Evolutionary conservation across 2,888 invertebrate species (phyloP), one percentile per base, ranked within the genome.

Genomic region (Frankliniella fusca): DNA sequence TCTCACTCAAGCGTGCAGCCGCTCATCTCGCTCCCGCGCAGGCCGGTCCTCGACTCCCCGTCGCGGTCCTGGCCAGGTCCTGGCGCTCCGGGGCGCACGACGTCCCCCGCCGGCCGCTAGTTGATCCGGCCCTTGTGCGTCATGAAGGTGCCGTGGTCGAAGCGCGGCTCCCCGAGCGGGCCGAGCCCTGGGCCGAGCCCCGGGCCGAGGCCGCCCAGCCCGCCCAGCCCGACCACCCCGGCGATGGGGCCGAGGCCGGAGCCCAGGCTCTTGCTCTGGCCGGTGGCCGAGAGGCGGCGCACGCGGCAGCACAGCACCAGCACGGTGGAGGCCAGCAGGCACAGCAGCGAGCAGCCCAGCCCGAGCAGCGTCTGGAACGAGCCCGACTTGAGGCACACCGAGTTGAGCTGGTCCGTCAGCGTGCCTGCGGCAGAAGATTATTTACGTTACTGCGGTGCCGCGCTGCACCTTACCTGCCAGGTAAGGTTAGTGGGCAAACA

Each of bases 261-360:
- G 83, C 79, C 81, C 81, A 49, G 84, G 83, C 48, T 82, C 2
- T 86, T 86, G 82, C 88, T 88, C 48, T 88, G 88, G 84, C 90
- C 90, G 28, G 91, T 84, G 83, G 86, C 86, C 81, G 84, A 83
- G 11, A 87, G 89, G 84, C 92, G 90, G 84, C 93, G 90, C 88
- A 95, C 91, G 84, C 94, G 92, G 20, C 94, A 91, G 86, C 95
- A 96, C 83, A 95, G 93, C 0, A 93, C 93, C 84, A 95, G 89
- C 48, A 95, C 90, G 0, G 93, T 93, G 12, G 93, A 93, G 0
- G 92, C 90, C 83, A 96, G 89, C 81, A 94, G 91, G 80, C 94
- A 94, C 84, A 95, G 89, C 23, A 94, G 86, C n/a, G 93, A 90
- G 12, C 93, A 93, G 83, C 92, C 91, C 0, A 92, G 90, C 12